phyloP scores from a whole-genome alignment of 2,888 invertebrate genomes.

The Drosophila trichaetosa region DNA sequence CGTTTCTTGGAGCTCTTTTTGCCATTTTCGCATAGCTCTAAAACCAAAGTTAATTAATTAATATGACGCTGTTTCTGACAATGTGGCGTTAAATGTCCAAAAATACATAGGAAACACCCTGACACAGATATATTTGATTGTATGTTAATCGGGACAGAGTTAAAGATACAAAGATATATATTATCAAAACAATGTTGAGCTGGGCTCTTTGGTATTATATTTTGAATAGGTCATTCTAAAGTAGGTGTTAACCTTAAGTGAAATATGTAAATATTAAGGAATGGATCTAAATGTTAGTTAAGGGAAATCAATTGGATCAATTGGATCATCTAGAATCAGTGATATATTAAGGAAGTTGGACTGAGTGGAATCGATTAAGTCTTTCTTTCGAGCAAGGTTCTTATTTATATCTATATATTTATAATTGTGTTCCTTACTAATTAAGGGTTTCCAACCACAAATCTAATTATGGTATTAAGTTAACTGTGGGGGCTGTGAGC shows the following conservation, averaged over 20 bases:
- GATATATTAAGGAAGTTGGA: rapidly evolving
- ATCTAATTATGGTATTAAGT: too few relatives aligned
- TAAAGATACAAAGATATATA: not conserved
- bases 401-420: too few relatives aligned
- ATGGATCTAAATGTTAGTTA: too few relatives aligned
- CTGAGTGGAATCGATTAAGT: not conserved
- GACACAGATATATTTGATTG: not conserved
- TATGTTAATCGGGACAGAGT: not conserved
- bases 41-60: constrained; percentile 45
- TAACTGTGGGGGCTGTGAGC: not conserved
- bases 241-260: too few relatives aligned
- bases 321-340: not conserved
- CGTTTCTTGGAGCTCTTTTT: constrained; percentile 1
- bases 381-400: not conserved
- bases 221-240: not conserved
- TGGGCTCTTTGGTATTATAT: not conserved
- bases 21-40: constrained; percentile 46
- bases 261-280: too few relatives aligned
- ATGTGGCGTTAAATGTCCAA: not conserved
- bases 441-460: not conserved
- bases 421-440: not conserved
- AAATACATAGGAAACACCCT: not conserved
- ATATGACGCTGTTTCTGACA: not conserved
- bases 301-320: too few relatives aligned
- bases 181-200: not conserved